Conservation (phyloP, 2,113 vertebrate species). For the Thunnus maccoyii region DNA sequence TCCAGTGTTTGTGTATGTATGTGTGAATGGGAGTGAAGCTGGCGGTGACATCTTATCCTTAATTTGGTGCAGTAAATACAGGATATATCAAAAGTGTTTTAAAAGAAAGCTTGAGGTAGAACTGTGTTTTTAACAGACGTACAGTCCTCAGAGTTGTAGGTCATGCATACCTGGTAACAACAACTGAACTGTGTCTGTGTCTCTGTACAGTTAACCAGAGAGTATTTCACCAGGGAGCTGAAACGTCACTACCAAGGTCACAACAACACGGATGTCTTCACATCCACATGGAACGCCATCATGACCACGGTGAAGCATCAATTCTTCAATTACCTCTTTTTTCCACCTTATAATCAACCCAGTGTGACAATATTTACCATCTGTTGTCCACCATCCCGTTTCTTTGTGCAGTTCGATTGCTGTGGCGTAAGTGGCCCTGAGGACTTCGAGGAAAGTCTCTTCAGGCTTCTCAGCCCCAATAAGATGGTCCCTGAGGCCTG, state of each 20-base stretch:
- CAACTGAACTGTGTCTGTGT: constrained; percentile 34
- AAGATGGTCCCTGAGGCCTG: constrained; percentile 88
- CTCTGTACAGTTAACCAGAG: constrained; percentile 88
- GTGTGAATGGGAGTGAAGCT: too few relatives aligned
- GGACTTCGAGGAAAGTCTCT: constrained; percentile 89
- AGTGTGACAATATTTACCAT: too few relatives aligned
- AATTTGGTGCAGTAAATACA: too few relatives aligned
- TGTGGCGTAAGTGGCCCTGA: constrained; percentile 93
- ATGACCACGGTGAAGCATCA: constrained; percentile 90
- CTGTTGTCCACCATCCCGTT: neutral
- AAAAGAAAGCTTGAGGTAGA: too few relatives aligned
- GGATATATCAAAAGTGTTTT: too few relatives aligned
- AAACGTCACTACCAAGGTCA: constrained; percentile 90
- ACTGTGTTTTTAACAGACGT: too few relatives aligned
- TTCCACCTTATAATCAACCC: neutral
- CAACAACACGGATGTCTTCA: constrained; percentile 90
- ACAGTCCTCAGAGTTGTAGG: too few relatives aligned
- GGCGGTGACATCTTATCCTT: too few relatives aligned
- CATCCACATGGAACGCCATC: constrained; percentile 93
- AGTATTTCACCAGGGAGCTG: constrained; percentile 94
- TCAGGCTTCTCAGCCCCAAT: constrained; percentile 75
- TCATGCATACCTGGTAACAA: too few relatives aligned
- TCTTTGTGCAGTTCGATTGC: constrained; percentile 89
- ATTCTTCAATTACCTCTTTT: too few relatives aligned
- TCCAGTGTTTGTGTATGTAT: too few relatives aligned